Evolutionary conservation across 2,888 invertebrate species (phyloP).

Genomic region (Eubasilissa splendida): DNA sequence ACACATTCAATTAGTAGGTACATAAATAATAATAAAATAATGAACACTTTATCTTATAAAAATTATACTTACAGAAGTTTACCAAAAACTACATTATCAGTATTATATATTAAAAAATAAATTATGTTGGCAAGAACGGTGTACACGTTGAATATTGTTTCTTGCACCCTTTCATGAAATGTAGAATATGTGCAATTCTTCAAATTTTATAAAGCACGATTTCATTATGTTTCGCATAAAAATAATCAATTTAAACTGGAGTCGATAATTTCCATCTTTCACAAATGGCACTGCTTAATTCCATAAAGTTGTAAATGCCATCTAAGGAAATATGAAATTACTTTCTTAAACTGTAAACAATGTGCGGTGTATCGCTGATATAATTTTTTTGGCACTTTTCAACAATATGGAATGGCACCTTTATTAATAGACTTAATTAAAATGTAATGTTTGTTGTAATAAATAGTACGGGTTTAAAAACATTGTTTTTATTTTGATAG

Average conservation of each 20-base stretch:
- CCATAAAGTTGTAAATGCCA: slow-evolving; percentile 15
- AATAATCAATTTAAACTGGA: too few relatives aligned
- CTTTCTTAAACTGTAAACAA: neutral
- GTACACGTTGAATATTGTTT: neutral
- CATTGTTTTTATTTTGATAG: too few relatives aligned
- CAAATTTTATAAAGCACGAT: too few relatives aligned
- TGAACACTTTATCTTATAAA: slow-evolving; percentile 32
- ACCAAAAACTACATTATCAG: neutral
- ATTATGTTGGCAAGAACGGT: slow-evolving; percentile 23
- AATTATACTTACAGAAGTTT: slow-evolving; percentile 18
- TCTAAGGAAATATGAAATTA: neutral
- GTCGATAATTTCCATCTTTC: too few relatives aligned
- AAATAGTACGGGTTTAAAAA: neutral
- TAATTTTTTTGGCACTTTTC: slow-evolving; percentile 30
- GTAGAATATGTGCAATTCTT: too few relatives aligned
- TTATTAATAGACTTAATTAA: slow-evolving; percentile 8
- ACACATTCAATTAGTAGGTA: neutral
- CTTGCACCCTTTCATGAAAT: too few relatives aligned
- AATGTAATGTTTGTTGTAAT: neutral
- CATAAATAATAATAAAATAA: slow-evolving; percentile 18
- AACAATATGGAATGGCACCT: slow-evolving; percentile 31
- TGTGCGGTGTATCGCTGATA: neutral
- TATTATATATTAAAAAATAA: slow-evolving; percentile 18
- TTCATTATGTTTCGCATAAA: too few relatives aligned
- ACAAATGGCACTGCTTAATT: neutral